Percentiles rank a stretch among this genome's conserved stretches.
Conservation (phyloP, 1,140 invertebrate genomes). For the Lethrus apterus region DNA sequence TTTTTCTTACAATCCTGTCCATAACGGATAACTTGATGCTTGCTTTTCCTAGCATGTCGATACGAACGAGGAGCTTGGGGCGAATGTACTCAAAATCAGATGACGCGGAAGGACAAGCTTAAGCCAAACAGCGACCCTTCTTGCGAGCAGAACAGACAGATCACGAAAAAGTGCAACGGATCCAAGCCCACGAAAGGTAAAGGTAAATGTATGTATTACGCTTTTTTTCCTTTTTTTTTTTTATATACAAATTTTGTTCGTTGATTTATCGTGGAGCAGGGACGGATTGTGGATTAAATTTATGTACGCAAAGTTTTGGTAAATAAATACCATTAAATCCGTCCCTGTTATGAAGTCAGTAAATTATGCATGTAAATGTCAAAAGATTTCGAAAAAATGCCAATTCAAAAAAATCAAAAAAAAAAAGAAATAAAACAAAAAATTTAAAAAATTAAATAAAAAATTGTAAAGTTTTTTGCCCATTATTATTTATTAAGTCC, state of each 20-base stretch:
- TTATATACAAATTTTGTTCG: constrained; percentile 1
- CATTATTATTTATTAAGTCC: no score
- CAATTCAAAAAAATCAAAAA: no score
- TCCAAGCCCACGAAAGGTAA: constrained; percentile 54
- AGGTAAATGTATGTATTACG: constrained; percentile 33
- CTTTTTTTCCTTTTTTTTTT: constrained; percentile 21
- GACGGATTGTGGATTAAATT: no score
- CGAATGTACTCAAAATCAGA: constrained; percentile 59
- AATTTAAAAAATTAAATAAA: constrained; percentile 2
- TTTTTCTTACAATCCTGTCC: no score
- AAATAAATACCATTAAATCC: no score
- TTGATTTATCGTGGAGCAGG: not conserved
- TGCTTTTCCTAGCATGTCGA: constrained; percentile 54
- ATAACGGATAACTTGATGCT: constrained; percentile 4
- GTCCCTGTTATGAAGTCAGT: no score
- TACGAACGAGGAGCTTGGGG: constrained; percentile 71
- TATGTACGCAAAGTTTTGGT: no score
- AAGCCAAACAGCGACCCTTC: constrained; percentile 66
- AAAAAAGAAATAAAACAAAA: no score
- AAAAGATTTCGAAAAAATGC: no score
- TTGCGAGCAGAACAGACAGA: constrained; percentile 61
- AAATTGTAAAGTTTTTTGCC: no score
- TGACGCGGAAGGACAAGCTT: constrained; percentile 62
- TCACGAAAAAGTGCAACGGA: constrained; percentile 67
- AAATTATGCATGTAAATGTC: no score